Evolutionary conservation across 2,888 invertebrate species (phyloP), one percentile per base, ranked within the genome.

Genomic region (Drepanosiphum platanoidis): DNA sequence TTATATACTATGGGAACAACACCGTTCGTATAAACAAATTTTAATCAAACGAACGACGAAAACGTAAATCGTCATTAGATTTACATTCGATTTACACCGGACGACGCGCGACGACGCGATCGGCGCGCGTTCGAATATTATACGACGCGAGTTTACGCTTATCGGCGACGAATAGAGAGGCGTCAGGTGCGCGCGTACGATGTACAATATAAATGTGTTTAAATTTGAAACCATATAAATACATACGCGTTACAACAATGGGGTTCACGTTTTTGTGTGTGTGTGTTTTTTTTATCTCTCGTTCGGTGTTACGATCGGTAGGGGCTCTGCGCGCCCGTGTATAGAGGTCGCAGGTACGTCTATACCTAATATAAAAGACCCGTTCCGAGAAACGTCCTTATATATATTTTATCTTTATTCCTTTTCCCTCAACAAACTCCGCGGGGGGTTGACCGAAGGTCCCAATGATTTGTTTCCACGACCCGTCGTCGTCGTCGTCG

Each of bases 391-490:
- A 58, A 81, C 39, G 36, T 81, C 70, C 13, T 52, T n/a, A n/a
- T n/a, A n/a, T n/a, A n/a, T n/a, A n/a, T n/a, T n/a, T n/a, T n/a
- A n/a, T 52, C 61, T 72, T 74, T 64, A 64, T 82, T 39, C n/a
- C n/a, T 82, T 71, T 64, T 52, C 42, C 82, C 42, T n/a, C 61
- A 61, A 74, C 42, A 42, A 64, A 82, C 72, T 74, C 72, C 64
- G 32, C 18, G 22, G 82, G 82, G 82, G 72, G 61, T 82, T 64
- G 46, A 64, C 30, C 13, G 46, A 64, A 64, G 61, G 64, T 42
- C n/a, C 32, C 61, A 64, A 74, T 74, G 82, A 74, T 82, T 72
- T 72, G 82, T 82, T 81, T 81, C 30, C 58, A 27, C 22, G 30
- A 81, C 80, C 58, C 13, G 70, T 58, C 30, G 72, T n/a, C n/a